Evolutionary conservation across 2,888 invertebrate species (phyloP), one percentile per base, ranked within the genome.

Genomic region (Eupithecia tripunctaria): DNA sequence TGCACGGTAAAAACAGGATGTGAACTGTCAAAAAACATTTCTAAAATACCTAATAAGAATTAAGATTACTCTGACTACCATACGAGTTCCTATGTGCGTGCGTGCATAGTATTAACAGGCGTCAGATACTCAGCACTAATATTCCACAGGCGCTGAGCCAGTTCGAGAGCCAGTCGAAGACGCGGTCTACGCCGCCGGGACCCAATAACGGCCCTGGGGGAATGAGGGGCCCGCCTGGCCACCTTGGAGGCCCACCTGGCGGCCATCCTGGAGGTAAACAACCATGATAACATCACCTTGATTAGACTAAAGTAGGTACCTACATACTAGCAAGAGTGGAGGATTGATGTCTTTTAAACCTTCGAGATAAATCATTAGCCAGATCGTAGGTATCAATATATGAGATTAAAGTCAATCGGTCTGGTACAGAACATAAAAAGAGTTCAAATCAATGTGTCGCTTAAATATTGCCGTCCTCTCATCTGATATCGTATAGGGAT

Each of bases 111-210:
- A 27, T 15, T 59, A 29, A n/a, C 32, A 62, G 27, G 62, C 10
- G 10, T 56, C 29, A 62, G 29, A 36, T 74, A 62, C 29, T 69
- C 18, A 62, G 47, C 62, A 74, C 27, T n/a, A 29, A 36, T 80
- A 71, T 84, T 85, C 71, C 79, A 74, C 90, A 95, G 92, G 96
- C 96, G 36, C 89, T 96, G 79, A 96, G 96, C 88, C 96, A 98
- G 95, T 98, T 98, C 93, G 98, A 98, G 93, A 97, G 98, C 88
- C 97, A 98, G 91, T 98, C 98, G 80, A 98, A 98, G 95, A 98
- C 98, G 41, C 95, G 98, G 78, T 97, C 98, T 41, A 96, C 97
- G 27, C 98, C 98, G 64, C 96, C 97, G 67, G 95, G 94, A n/a
- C 96, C 96, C 36, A 96, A 96, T 85, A 95, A 95, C n/a, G 75